Evolutionary conservation across 2,888 invertebrate species (phyloP), one percentile per base, ranked within the genome.

Genomic region (Lasioglossum lativentre): DNA sequence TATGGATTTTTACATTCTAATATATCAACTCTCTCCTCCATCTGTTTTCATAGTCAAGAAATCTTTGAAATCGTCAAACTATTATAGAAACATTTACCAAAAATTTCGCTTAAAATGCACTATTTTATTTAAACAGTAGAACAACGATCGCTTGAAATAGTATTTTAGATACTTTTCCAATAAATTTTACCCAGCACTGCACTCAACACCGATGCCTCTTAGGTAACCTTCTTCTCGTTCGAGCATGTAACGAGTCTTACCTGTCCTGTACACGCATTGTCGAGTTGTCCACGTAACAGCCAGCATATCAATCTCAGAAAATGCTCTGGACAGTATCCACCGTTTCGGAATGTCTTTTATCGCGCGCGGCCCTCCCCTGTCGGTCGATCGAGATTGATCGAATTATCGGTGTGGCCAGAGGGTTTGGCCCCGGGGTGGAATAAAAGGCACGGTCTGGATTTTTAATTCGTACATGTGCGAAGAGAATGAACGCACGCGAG

Each of bases 241-340:
- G 40, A 76, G 27, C 81, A 47, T 82, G 59, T 89, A 89, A 83
- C 79, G 63, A 82, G 80, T 82, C 81, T 78, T 86, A 82, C 75
- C 89, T 88, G 90, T 85, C 86, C 82, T 71, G 82, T 34, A 84
- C 90, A 88, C 81, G 75, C 88, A 47, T 75, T 77, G 70, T 38
- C 75, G 40, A n/a, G 23, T 77, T 68, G 42, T 80, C 80, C 85
- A 84, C 87, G 86, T 90, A 86, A 90, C 74, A 23, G 19, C 52
- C 45, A 59, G 52, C 82, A 74, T 68, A 42, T 80, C 82, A 78
- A 80, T 80, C 77, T 56, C 63, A 66, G 75, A 80, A 79, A 86
- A 80, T 79, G n/a, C 79, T 75, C 70, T 59, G 71, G 70, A 68
- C 38, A 40, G 12, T 38, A 40, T 56, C 68, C 77, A 63, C 72